These are phyloP conservation scores for Nycticebus coucang DNA, from an alignment of 2,113 vertebrate species.

Conservation along the genomic window DNA sequence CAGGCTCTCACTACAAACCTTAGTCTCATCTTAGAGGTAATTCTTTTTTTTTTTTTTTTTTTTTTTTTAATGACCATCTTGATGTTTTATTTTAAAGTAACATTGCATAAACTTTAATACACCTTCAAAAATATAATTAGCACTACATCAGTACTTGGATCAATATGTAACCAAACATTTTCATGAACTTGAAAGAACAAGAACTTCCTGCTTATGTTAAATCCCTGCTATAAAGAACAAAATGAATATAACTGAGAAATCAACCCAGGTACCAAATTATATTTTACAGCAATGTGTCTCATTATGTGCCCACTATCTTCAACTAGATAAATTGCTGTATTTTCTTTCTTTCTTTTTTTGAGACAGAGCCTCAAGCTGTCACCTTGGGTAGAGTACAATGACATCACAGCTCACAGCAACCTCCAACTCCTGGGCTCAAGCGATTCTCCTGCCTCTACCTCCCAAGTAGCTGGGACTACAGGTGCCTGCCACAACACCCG, in stretches of 20 bases:
- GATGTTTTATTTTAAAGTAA: constrained; percentile 17
- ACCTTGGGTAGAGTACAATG: too few species aligned
- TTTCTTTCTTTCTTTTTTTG: constrained; percentile 34
- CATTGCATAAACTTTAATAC: neutral
- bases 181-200: neutral
- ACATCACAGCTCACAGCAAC: too few species aligned
- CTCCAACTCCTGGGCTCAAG: too few species aligned
- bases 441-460: too few species aligned
- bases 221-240: constrained; percentile 15
- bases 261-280: constrained; percentile 1
- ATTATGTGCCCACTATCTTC: constrained; percentile 79
- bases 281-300: constrained; percentile 56
- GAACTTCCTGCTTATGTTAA: neutral
- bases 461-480: too few species aligned
- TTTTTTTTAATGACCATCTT: neutral
- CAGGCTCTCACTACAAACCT: constrained; percentile 95
- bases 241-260: constrained; percentile 32
- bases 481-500: too few species aligned
- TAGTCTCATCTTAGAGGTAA: constrained; percentile 95
- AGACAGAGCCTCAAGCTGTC: too few species aligned
- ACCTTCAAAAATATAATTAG: constrained; percentile 15
- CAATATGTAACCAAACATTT: constrained; percentile 9
- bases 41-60: too few species aligned
- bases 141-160: neutral
- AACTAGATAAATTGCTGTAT: constrained; percentile 81